A percentile compares a stretch with the other conserved stretches of the same genome.
These are phyloP conservation scores for Cariama cristata DNA, from an alignment of 2,113 vertebrate genomes.

Conservation along the genomic window DNA sequence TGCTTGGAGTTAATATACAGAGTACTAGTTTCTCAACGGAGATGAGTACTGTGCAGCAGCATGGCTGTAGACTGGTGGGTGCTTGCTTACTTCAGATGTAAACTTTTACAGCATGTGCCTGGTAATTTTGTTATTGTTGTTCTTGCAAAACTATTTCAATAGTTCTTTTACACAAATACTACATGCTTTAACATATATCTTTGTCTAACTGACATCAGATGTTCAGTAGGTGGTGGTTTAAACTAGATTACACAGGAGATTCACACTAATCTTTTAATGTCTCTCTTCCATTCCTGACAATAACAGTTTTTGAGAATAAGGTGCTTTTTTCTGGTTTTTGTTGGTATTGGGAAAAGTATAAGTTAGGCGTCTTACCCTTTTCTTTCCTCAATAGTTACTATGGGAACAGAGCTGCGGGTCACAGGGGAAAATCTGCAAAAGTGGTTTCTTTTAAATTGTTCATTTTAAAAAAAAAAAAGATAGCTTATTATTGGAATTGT, in stretches of 20 bases:
- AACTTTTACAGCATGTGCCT: not conserved
- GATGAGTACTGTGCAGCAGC: not conserved
- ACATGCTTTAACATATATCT: not conserved
- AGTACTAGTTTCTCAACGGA: not conserved
- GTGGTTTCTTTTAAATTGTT: conserved; percentile 52
- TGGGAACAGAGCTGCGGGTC: conserved; percentile 60
- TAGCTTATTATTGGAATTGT: conserved; percentile 50
- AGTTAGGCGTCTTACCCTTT: conserved; percentile 50
- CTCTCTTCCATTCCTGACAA: conserved; percentile 46
- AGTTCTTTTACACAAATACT: not conserved
- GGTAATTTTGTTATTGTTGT: not conserved
- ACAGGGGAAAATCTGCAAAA: conserved; percentile 57
- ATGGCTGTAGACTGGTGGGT: not conserved
- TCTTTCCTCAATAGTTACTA: conserved; percentile 64
- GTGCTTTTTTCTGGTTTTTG: conserved; percentile 13
- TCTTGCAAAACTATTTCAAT: not conserved
- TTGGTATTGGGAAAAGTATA: conserved; percentile 32
- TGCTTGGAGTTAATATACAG: not conserved
- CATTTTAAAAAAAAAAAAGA: conserved; percentile 14
- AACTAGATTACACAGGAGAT: conserved; percentile 66
- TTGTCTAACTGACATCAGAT: conserved; percentile 35
- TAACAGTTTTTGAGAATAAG: conserved; percentile 53
- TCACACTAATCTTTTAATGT: conserved; percentile 67
- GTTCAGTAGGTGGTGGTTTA: conserved; percentile 59
- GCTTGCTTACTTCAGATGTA: not conserved